A percentile compares a stretch with the other conserved stretches of the same genome.
Evolutionary conservation across 64 coral and sea anemone species (phyloP).

Genomic region (Pocillopora damicornis): DNA sequence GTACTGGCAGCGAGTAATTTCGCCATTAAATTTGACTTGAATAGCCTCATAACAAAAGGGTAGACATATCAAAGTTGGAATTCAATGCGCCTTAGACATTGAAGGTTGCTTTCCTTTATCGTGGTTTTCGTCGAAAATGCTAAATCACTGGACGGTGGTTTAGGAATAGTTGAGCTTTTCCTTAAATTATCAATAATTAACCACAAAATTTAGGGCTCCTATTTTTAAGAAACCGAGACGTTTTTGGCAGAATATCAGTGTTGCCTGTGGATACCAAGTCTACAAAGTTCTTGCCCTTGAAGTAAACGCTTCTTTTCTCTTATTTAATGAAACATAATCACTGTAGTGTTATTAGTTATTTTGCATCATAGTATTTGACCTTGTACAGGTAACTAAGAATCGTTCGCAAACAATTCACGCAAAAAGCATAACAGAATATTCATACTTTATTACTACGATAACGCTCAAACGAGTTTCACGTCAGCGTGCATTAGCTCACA

Average conservation of each 20-base stretch:
- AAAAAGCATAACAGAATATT: conserved; percentile 31
- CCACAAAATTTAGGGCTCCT: background rate
- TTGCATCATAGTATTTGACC: conserved; percentile 17
- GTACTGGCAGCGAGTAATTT: conserved; percentile 80
- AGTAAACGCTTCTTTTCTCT: conserved; percentile 46
- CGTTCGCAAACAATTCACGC: conserved; percentile 38
- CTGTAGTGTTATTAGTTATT: background rate
- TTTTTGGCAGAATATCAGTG: conserved; percentile 18
- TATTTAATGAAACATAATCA: conserved; percentile 32
- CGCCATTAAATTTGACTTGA: conserved; percentile 73
- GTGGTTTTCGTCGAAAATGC: conserved; percentile 34
- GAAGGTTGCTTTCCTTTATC: conserved; percentile 51
- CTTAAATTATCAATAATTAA: background rate
- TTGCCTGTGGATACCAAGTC: conserved; percentile 32
- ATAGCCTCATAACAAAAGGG: conserved; percentile 59
- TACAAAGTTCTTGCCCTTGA: conserved; percentile 6
- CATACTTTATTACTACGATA: conserved; percentile 42
- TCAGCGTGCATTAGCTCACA: background rate
- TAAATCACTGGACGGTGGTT: background rate
- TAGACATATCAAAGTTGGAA: conserved; percentile 91
- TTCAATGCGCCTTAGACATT: conserved; percentile 84
- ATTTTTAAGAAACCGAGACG: conserved; percentile 6
- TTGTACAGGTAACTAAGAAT: conserved; percentile 19
- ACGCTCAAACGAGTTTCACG: conserved; percentile 21
- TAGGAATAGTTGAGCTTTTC: background rate